Evolutionary conservation across 2,113 vertebrate genomes (phyloP), one percentile per base, ranked within the genome.

Genomic region (Python bivittatus): DNA sequence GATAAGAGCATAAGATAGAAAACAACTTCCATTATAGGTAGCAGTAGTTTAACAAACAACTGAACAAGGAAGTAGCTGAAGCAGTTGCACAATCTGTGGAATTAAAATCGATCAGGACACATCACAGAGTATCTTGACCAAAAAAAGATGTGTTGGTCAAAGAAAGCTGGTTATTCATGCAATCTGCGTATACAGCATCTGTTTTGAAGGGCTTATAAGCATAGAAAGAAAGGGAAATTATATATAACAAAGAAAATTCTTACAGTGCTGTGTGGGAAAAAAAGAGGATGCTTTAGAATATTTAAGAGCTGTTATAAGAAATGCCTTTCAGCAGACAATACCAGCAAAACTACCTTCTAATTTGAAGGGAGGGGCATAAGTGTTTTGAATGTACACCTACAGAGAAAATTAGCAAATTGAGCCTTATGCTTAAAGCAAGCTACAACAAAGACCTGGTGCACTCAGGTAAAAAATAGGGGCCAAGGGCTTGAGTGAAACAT

Each of bases 1-100:
- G 60, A 90, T 84, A 91, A 61, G 42, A 86, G 72, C 87, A 56
- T 20, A 33, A 91, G 72, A 86, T 90, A 95, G 95, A 91, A 95
- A 93, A 87, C 88, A 89, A 48, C 85, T 91, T 56, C 60, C 0
- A 0, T 88, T 92, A 93, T 0, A 15, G 93, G 79, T 58, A 93
- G 92, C 79, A 90, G 91, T 60, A 64, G 38, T 64, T 58, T 53
- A 61, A 61, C 84, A 93, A 92, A 89, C 22, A 56, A 86, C 0
- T 0, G 0, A 84, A 91, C 88, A 64, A 10, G 58, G 90, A 57
- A 90, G 91, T 89, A 94, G 89, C 84, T 1, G 0, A 94, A 95
- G 88, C 91, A 91, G 95, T 0, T 86, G 93, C 79, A 54, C 54
- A 89, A 91, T 93, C 90, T 93, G 29, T 0, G 0, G 85, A 0